These are phyloP conservation scores for Entomobrya multifasciata DNA, from an alignment of 2,888 invertebrate species.

Conservation along the genomic window DNA sequence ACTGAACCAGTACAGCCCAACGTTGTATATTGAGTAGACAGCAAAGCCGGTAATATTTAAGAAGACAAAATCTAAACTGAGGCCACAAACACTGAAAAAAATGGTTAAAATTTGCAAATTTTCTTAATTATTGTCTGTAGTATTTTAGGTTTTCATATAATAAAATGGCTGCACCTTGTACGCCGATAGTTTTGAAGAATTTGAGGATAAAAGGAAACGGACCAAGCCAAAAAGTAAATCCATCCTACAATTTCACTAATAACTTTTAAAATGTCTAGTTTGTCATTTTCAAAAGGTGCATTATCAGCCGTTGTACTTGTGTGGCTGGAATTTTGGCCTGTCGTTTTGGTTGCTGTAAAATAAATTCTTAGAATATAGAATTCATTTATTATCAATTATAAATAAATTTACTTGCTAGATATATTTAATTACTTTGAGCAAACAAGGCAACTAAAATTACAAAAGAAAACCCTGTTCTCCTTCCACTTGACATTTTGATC, in stretches of 20 bases:
- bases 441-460: slow-evolving; percentile 28
- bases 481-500: not conserved
- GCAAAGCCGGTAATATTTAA: slow-evolving; percentile 96
- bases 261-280: slow-evolving; percentile 86
- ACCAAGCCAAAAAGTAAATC: slow-evolving; percentile 99
- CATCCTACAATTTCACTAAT: slow-evolving; percentile 95
- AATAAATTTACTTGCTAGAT: too few species aligned
- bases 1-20: slow-evolving; percentile 92
- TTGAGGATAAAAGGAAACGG: slow-evolving; percentile 99
- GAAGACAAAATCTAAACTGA: slow-evolving; percentile 97
- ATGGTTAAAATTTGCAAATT: slow-evolving; percentile 26
- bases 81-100: slow-evolving; percentile 91
- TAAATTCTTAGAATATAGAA: too few species aligned
- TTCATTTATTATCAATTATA: too few species aligned
- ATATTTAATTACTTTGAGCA: slow-evolving; percentile 49
- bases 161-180: slow-evolving; percentile 88
- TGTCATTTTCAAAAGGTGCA: slow-evolving; percentile 81
- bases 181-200: slow-evolving; percentile 94
- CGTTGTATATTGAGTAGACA: slow-evolving; percentile 95
- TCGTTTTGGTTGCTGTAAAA: slow-evolving; percentile 54
- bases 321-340: slow-evolving; percentile 35
- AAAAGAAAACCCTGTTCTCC: slow-evolving; percentile 22
- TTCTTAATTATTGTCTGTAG: not conserved
- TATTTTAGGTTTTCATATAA: too few species aligned
- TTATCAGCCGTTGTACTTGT: not conserved